These are phyloP conservation scores for Idaea biselata DNA, from an alignment of 2,888 invertebrate genomes.

Conservation along the genomic window DNA sequence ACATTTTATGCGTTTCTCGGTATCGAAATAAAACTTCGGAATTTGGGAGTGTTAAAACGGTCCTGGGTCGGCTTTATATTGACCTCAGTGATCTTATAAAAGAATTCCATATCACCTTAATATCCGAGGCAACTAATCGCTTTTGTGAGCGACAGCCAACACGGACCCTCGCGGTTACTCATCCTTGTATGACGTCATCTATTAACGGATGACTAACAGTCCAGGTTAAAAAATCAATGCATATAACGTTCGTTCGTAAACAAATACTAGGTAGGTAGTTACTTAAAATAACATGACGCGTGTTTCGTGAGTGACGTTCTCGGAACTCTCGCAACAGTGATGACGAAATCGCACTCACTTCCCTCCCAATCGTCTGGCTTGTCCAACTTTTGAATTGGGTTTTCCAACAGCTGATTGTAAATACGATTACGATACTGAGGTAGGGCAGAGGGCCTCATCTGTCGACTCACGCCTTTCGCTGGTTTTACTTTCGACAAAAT, in stretches of 20 bases:
- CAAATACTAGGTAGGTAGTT: slow-evolving; percentile 14
- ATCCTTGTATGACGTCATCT: slow-evolving; percentile 65
- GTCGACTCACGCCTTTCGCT: slow-evolving; percentile 37
- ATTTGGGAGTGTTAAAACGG: slow-evolving; percentile 1
- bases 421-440: slow-evolving; percentile 27
- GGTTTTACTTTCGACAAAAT: slow-evolving; percentile 34
- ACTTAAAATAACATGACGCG: slow-evolving; percentile 19
- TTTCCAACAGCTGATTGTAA: slow-evolving; percentile 28
- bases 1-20: background rate
- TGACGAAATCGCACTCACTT: slow-evolving; percentile 31
- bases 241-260: slow-evolving; percentile 24
- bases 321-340: slow-evolving; percentile 34
- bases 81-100: slow-evolving; percentile 31
- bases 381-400: slow-evolving; percentile 26
- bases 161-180: slow-evolving; percentile 63
- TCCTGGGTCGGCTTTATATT: background rate
- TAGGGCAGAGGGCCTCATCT: slow-evolving; percentile 23
- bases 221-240: slow-evolving; percentile 50
- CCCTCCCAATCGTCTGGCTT: slow-evolving; percentile 29
- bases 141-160: slow-evolving; percentile 45
- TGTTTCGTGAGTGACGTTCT: slow-evolving; percentile 20
- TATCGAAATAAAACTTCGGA: background rate
- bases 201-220: slow-evolving; percentile 68
- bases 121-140: slow-evolving; percentile 48
- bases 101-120: slow-evolving; percentile 54